Conservation (phyloP, 2,797 vertebrate species). For the Ptychadena robeensis region DNA sequence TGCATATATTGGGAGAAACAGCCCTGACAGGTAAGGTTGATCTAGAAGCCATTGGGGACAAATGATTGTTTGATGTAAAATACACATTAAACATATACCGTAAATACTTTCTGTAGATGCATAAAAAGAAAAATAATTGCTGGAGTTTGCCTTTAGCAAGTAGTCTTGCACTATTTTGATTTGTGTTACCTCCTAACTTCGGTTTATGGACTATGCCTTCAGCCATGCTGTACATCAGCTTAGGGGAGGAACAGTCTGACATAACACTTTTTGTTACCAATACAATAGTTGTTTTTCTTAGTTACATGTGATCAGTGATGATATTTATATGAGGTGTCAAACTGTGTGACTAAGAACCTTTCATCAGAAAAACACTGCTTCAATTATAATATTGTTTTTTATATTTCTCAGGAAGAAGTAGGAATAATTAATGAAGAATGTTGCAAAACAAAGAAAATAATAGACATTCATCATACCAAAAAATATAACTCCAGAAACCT, state of each 20-base stretch:
- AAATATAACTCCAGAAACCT: neutral
- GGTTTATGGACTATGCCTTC: neutral
- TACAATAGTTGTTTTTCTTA: neutral
- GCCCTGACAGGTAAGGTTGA: too few species aligned
- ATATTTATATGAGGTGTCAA: constrained; percentile 4
- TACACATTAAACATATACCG: too few species aligned
- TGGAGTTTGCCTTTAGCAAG: neutral
- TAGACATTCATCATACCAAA: neutral
- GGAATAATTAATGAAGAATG: constrained; percentile 1
- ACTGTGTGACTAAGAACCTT: neutral
- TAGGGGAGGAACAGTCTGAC: neutral
- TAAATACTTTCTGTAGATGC: too few species aligned
- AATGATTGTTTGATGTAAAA: too few species aligned
- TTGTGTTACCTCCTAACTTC: neutral
- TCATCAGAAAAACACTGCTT: constrained; percentile 10
- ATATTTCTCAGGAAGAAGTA: neutral
- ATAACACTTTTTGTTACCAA: neutral
- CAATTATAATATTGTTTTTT: constrained; percentile 22
- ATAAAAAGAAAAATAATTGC: too few species aligned
- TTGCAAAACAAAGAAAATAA: neutral
- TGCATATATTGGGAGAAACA: too few species aligned
- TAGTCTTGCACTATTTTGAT: neutral
- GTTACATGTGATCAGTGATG: constrained; percentile 2
- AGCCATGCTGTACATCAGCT: neutral
- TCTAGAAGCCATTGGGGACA: too few species aligned